Conservation (phyloP, 2,113 vertebrate species). For the Tyrannus savana region DNA sequence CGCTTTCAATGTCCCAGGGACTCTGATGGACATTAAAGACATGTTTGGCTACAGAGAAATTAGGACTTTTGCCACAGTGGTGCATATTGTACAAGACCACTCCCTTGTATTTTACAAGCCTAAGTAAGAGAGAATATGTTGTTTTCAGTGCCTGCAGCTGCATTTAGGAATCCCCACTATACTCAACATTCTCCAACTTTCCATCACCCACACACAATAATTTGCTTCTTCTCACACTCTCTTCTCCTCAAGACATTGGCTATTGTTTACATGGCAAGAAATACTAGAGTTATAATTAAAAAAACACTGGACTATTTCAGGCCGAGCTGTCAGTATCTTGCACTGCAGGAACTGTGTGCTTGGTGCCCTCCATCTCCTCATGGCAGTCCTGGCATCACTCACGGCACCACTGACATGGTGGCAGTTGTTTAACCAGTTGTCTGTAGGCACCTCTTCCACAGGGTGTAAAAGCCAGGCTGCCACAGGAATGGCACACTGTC, state of each 20-base stretch:
- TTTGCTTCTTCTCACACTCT: slow-evolving; percentile 1
- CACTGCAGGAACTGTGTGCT: neutral
- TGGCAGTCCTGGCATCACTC: neutral
- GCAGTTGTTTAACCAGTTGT: neutral
- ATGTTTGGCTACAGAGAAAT: neutral
- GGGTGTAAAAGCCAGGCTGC: neutral
- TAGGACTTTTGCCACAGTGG: neutral
- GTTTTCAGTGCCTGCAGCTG: slow-evolving; percentile 21
- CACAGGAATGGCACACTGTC: neutral
- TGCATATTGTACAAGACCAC: neutral
- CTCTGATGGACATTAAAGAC: neutral
- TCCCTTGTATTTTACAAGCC: slow-evolving; percentile 20
- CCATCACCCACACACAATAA: neutral
- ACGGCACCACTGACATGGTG: neutral
- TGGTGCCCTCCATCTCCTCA: neutral
- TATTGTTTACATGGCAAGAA: slow-evolving; percentile 37
- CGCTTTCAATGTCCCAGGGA: neutral
- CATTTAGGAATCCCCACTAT: neutral
- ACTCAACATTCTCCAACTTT: neutral
- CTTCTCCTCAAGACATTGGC: neutral
- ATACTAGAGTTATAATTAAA: slow-evolving; percentile 8
- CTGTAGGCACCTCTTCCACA: neutral
- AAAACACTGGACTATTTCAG: slow-evolving; percentile 1
- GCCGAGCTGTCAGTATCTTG: neutral
- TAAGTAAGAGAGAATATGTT: slow-evolving; percentile 1